These are phyloP conservation scores for Scaptomyza graminum DNA, from an alignment of 1,140 invertebrate genomes.

Conservation along the genomic window DNA sequence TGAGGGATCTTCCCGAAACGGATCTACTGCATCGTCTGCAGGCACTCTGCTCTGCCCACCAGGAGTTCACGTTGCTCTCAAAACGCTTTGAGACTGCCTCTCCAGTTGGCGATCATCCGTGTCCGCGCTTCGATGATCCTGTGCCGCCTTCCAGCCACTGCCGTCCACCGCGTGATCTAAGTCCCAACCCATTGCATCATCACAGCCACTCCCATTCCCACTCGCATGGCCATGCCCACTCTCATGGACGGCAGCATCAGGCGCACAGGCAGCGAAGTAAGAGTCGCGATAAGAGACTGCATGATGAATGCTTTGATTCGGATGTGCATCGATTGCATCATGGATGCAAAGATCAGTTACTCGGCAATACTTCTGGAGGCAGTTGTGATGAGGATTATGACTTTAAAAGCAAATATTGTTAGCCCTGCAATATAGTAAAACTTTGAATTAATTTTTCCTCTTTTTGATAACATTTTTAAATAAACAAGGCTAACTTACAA, in stretches of 20 bases:
- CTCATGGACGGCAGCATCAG: conserved; percentile 45
- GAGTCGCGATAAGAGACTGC: conserved; percentile 69
- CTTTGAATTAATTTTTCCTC: neutral
- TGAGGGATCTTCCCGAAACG: conserved; percentile 78
- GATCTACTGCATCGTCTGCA: conserved; percentile 81
- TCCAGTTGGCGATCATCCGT: conserved; percentile 79
- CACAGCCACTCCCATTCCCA: conserved; percentile 32
- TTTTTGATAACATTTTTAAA: neutral
- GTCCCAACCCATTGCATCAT: conserved; percentile 37
- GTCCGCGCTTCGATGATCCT: conserved; percentile 78
- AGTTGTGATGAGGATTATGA: conserved; percentile 70
- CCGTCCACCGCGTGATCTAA: conserved; percentile 68
- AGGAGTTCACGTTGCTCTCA: conserved; percentile 87
- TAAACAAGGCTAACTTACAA: too few species aligned
- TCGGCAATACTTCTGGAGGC: conserved; percentile 51
- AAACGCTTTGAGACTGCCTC: conserved; percentile 85
- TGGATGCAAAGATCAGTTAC: conserved; percentile 69
- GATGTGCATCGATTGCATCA: conserved; percentile 76
- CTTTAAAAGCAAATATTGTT: conserved; percentile 71
- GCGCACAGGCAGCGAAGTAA: conserved; percentile 62
- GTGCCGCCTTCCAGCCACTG: conserved; percentile 74
- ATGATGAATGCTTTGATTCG: conserved; percentile 77
- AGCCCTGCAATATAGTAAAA: neutral
- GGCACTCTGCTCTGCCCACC: conserved; percentile 85
- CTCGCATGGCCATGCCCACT: conserved; percentile 18